Conservation (phyloP, 64 coral and sea anemone genomes). For the Actinia tenebrosa region DNA sequence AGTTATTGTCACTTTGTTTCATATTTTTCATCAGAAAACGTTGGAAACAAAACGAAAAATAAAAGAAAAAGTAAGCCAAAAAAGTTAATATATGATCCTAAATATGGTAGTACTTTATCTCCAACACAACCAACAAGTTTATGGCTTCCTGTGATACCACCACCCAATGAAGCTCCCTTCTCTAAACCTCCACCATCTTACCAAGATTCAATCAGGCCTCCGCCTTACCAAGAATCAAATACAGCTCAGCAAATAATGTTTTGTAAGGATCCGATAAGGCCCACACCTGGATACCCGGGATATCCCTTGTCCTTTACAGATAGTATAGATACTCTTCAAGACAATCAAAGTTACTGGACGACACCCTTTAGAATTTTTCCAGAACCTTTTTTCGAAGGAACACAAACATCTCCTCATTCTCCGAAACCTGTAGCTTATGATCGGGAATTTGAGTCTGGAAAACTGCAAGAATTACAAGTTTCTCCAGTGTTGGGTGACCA, state of each 20-base stretch:
- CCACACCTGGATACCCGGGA: not conserved
- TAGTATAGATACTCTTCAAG: not conserved
- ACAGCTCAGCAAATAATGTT: not conserved
- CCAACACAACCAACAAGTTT: not conserved
- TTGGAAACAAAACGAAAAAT: not conserved
- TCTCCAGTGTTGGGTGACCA: slow-evolving; percentile 8
- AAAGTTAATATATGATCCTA: not conserved
- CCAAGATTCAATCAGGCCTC: not conserved
- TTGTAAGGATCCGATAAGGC: too few relatives aligned
- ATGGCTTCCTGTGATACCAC: not conserved
- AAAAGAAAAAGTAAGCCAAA: slow-evolving; percentile 11
- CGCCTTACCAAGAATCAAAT: not conserved
- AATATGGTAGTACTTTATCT: not conserved
- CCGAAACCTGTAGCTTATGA: not conserved
- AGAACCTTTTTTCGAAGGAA: not conserved
- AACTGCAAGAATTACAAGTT: not conserved
- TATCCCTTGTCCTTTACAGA: not conserved
- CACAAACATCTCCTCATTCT: not conserved
- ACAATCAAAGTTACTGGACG: not conserved
- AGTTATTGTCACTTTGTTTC: not conserved
- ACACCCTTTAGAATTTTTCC: not conserved
- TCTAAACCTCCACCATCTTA: not conserved
- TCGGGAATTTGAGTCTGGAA: not conserved
- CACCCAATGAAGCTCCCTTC: not conserved
- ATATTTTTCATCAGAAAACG: not conserved